Conservation (phyloP, 2,113 vertebrate genomes). For the Tragelaphus imberbis region DNA sequence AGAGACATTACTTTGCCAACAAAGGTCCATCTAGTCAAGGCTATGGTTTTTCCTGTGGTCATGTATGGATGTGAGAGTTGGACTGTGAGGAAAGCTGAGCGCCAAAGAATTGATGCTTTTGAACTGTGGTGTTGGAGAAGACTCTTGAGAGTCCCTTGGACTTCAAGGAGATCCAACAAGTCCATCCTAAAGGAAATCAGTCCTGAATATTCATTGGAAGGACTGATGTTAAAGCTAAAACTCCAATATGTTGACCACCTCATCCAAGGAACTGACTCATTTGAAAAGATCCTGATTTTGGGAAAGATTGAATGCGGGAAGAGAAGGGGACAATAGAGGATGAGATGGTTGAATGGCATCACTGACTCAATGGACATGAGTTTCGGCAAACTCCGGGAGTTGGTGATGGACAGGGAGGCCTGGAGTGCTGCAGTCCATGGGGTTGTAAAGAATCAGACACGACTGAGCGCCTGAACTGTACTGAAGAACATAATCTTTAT, state of each 20-base stretch:
- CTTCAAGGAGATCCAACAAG: rapidly evolving
- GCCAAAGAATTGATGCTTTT: rapidly evolving
- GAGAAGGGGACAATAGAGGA: not conserved
- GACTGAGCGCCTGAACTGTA: not conserved
- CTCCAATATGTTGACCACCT: not conserved
- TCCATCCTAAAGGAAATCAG: not conserved
- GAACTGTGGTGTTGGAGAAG: not conserved
- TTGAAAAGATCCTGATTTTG: not conserved
- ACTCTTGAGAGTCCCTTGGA: not conserved
- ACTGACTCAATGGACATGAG: not conserved
- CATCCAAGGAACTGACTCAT: not conserved
- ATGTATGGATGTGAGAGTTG: not conserved
- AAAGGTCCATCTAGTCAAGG: not conserved
- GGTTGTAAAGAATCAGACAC: not conserved
- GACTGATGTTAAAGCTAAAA: not conserved
- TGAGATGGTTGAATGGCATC: not conserved
- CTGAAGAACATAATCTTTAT: not conserved
- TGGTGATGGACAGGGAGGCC: not conserved
- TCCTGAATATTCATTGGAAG: not conserved
- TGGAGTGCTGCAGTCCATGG: not conserved
- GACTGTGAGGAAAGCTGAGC: not conserved
- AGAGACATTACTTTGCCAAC: not conserved
- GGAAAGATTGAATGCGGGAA: not conserved
- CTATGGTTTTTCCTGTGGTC: not conserved
- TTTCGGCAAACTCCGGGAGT: not conserved